Evolutionary conservation across 1,140 invertebrate genomes (phyloP).

Genomic region (Linepithema humile): DNA sequence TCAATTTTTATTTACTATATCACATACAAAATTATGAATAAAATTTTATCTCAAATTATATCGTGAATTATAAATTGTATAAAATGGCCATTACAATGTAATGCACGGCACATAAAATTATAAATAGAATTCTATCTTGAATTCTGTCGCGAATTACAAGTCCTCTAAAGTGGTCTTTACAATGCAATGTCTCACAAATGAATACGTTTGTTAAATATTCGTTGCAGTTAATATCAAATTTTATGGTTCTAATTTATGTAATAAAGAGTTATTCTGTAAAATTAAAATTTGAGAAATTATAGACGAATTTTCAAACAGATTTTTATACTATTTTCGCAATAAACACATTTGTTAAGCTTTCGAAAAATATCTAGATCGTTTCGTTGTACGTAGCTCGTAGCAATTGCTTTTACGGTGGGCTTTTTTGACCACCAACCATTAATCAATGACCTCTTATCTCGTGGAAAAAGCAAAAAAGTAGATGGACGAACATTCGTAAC

Average conservation of each 20-base stretch:
- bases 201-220: not conserved
- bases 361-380: not conserved
- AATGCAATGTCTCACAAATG: no score
- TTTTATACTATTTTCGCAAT: not conserved
- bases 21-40: no score
- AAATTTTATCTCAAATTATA: no score
- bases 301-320: not conserved
- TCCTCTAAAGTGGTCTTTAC: no score
- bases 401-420: no score
- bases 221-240: not conserved
- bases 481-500: conserved; percentile 3
- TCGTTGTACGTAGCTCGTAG: not conserved
- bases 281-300: not conserved
- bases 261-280: not conserved
- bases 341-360: not conserved
- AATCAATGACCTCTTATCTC: conserved; percentile 34
- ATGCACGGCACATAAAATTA: no score
- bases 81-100: no score
- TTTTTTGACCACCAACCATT: not conserved
- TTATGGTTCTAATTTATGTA: not conserved
- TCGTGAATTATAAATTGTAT: no score
- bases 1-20: no score
- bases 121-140: no score
- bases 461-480: not conserved
- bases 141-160: no score